Conservation (phyloP, 2,797 vertebrate genomes). For the Hydrophis major region DNA sequence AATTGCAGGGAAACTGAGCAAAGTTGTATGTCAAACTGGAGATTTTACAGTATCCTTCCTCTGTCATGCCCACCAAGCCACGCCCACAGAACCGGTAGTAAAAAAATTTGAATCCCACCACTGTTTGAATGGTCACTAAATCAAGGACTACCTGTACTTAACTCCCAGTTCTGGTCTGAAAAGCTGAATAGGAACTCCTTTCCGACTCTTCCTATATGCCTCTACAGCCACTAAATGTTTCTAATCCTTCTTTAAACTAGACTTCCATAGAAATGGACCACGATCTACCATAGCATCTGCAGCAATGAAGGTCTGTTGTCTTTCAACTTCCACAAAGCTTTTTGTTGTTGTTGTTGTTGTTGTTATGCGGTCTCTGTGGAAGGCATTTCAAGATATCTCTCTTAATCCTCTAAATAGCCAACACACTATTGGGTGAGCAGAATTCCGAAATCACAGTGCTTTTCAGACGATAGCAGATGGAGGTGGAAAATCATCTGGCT, state of each 20-base stretch:
- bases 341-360: not conserved
- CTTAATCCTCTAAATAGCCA: not conserved
- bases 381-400: slow-evolving; percentile 11
- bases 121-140: too few relatives aligned
- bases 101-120: too few relatives aligned
- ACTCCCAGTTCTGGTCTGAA: not conserved
- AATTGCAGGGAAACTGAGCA: not conserved
- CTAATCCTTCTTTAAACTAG: not conserved
- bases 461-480: not conserved
- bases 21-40: not conserved
- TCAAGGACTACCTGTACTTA: too few relatives aligned
- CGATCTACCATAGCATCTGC: not conserved
- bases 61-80: too few relatives aligned
- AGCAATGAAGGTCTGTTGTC: not conserved
- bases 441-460: not conserved
- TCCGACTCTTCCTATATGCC: not conserved
- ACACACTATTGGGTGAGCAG: not conserved
- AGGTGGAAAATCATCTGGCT: accelerated
- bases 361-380: not conserved
- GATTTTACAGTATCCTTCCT: too few relatives aligned
- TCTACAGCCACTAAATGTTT: not conserved
- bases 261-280: not conserved
- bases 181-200: not conserved
- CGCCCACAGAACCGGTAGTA: too few relatives aligned
- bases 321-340: not conserved